phyloP scores from a whole-genome alignment of 2,113 vertebrate genomes.

The Campylorhamphus procurvoides region DNA sequence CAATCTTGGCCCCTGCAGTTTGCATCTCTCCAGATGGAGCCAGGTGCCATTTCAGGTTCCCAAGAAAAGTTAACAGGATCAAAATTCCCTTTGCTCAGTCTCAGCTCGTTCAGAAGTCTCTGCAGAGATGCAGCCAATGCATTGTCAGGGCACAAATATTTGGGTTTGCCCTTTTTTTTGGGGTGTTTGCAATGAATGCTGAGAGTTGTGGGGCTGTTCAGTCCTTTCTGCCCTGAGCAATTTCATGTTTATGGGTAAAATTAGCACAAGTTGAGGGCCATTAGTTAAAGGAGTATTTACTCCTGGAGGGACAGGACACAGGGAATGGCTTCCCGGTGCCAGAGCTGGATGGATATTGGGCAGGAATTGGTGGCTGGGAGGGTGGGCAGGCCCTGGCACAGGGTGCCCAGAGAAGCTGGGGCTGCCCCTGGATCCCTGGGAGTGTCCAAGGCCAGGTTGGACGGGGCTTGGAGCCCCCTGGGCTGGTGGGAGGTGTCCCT shows the following conservation, averaged over 20 bases:
- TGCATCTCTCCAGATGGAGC: neutral
- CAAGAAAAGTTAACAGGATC: neutral
- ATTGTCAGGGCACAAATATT: fast-evolving
- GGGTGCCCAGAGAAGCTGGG: too few species aligned
- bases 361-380: too few species aligned
- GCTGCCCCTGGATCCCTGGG: too few species aligned
- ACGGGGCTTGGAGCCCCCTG: too few species aligned
- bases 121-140: neutral
- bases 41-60: neutral
- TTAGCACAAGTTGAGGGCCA: too few species aligned
- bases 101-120: neutral
- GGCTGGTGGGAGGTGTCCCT: too few species aligned
- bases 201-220: neutral
- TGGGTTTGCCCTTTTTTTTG: neutral
- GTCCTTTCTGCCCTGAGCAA: neutral
- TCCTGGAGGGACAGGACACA: neutral
- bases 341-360: too few species aligned
- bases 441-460: too few species aligned
- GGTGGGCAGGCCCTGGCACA: too few species aligned
- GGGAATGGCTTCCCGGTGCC: too few species aligned
- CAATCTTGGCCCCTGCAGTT: neutral
- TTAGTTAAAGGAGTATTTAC: neutral
- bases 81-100: neutral
- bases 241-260: neutral
- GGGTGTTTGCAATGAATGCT: neutral